phyloP scores from a whole-genome alignment of 2,113 vertebrate genomes.

The Galbula dea region DNA sequence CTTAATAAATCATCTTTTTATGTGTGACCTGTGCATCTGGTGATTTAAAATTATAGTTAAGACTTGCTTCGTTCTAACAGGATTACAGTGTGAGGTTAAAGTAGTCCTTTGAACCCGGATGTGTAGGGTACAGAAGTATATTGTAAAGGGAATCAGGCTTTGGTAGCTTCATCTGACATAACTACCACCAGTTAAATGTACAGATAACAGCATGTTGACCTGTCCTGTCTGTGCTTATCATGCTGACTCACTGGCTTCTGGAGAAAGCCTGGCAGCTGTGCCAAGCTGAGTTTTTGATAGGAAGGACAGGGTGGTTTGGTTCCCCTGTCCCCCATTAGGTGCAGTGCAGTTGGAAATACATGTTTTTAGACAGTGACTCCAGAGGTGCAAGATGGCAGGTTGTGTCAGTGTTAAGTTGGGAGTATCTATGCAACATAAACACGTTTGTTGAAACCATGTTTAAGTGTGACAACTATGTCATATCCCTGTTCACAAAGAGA shows the following conservation, averaged over 20 bases:
- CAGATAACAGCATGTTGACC: neutral
- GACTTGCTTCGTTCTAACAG: neutral
- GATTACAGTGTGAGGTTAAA: neutral
- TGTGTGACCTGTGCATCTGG: neutral
- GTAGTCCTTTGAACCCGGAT: neutral
- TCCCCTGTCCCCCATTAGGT: neutral
- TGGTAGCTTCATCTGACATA: neutral
- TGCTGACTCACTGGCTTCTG: constrained; percentile 43
- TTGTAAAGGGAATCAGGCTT: neutral
- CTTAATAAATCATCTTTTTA: neutral
- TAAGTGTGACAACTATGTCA: neutral
- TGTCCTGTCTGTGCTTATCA: neutral
- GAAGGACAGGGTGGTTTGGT: neutral
- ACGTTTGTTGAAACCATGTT: neutral
- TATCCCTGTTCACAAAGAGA: neutral
- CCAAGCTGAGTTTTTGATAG: neutral
- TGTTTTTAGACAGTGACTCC: neutral
- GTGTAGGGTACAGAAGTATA: neutral
- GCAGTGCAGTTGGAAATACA: neutral
- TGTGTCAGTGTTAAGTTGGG: neutral
- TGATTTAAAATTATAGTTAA: neutral
- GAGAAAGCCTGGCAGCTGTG: neutral
- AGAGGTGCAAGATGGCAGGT: neutral
- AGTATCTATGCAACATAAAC: neutral
- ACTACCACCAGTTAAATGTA: neutral